phyloP scores from a whole-genome alignment of 2,888 invertebrate genomes.

The Rhaphigaster nebulosa region DNA sequence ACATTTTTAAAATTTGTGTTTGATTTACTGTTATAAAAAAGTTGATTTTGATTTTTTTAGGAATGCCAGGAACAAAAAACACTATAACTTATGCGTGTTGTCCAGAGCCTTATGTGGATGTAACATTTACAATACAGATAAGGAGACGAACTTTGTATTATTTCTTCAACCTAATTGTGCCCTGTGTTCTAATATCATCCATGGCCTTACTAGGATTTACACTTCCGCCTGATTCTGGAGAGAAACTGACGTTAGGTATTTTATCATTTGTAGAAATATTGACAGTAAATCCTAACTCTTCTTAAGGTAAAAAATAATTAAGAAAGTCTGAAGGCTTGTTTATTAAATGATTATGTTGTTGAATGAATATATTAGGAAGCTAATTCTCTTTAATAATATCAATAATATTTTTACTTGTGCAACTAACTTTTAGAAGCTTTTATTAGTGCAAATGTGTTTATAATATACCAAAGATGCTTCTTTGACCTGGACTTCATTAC shows the following conservation, averaged over 20 bases:
- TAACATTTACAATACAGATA: constrained; percentile 97
- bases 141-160: constrained; percentile 97
- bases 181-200: constrained; percentile 98
- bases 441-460: background rate
- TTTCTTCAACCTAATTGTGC: constrained; percentile 99
- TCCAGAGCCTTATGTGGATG: constrained; percentile 93
- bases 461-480: background rate
- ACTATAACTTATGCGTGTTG: constrained; percentile 93
- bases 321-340: background rate
- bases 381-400: background rate
- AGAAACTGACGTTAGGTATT: constrained; percentile 93
- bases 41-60: constrained; percentile 70
- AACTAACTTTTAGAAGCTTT: background rate
- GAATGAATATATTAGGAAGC: background rate
- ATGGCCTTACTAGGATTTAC: constrained; percentile 99
- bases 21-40: background rate
- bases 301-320: constrained; percentile 2
- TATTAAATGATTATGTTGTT: background rate
- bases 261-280: constrained; percentile 4
- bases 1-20: background rate
- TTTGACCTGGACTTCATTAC: constrained; percentile 2
- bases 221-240: constrained; percentile 97
- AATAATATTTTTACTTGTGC: background rate
- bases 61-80: constrained; percentile 94
- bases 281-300: background rate